These are phyloP conservation scores for Nomada flava DNA, from an alignment of 2,888 invertebrate genomes.

Conservation along the genomic window DNA sequence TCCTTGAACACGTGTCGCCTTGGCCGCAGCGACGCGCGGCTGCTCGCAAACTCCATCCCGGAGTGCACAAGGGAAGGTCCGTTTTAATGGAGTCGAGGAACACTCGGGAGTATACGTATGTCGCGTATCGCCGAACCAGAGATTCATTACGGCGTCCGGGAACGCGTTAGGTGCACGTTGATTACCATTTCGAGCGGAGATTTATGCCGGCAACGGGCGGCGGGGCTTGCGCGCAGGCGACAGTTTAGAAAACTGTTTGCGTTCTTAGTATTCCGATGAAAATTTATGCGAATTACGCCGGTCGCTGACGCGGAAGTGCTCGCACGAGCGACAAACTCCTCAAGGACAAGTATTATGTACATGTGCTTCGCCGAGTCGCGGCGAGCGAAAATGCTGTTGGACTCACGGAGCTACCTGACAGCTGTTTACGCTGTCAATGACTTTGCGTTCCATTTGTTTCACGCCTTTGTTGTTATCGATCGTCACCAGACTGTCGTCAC, in stretches of 20 bases:
- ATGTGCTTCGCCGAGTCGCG: background rate
- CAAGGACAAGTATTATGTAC: slow-evolving; percentile 18
- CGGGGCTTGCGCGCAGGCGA: background rate
- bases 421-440: slow-evolving; percentile 1
- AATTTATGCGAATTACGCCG: slow-evolving; percentile 47
- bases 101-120: background rate
- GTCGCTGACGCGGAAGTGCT: slow-evolving; percentile 30
- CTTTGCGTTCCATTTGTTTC: background rate
- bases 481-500: no score
- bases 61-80: background rate
- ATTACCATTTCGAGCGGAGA: slow-evolving; percentile 43
- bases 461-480: background rate
- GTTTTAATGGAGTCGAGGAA: slow-evolving; percentile 14
- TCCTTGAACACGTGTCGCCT: background rate
- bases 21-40: no score
- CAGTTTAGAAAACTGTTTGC: slow-evolving; percentile 30
- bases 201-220: slow-evolving; percentile 29
- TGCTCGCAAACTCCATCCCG: slow-evolving; percentile 3
- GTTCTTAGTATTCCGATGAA: slow-evolving; percentile 10
- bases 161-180: slow-evolving; percentile 16
- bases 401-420: background rate
- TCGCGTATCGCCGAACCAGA: background rate
- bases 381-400: background rate
- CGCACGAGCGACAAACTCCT: slow-evolving; percentile 29
- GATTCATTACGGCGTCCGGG: slow-evolving; percentile 15